Conservation (phyloP, 2,113 vertebrate species). For the Silurus glanis region DNA sequence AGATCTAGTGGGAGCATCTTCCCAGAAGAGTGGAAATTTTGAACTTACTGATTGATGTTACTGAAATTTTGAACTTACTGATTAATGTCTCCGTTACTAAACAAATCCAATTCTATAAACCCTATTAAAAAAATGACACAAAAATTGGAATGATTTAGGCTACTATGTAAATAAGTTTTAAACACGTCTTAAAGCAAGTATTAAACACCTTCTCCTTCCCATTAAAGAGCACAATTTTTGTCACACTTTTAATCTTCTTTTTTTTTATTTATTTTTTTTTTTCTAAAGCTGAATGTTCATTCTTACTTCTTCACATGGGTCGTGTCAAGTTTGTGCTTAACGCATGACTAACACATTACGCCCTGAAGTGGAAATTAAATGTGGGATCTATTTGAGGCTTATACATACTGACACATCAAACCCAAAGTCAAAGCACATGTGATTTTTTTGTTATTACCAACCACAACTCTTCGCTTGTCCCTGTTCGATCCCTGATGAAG, state of each 20-base stretch:
- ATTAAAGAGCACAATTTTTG: background rate
- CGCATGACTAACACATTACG: conserved; percentile 40
- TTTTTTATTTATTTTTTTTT: too few relatives aligned
- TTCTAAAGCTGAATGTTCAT: background rate
- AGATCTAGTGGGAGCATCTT: too few relatives aligned
- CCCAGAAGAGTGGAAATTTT: too few relatives aligned
- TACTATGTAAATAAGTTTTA: background rate
- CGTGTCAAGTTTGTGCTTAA: conserved; percentile 51
- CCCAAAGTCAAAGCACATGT: conserved; percentile 39
- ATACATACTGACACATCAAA: conserved; percentile 47
- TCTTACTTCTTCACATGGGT: background rate
- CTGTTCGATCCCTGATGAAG: conserved; percentile 63
- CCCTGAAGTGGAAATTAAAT: conserved; percentile 37
- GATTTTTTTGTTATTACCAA: conserved; percentile 58
- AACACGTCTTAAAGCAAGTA: background rate
- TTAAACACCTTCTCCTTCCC: background rate
- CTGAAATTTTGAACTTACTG: too few relatives aligned
- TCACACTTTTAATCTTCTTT: too few relatives aligned
- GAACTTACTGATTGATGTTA: too few relatives aligned
- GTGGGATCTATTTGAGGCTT: conserved; percentile 36
- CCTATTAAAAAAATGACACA: too few relatives aligned
- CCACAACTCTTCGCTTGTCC: conserved; percentile 57
- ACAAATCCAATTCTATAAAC: too few relatives aligned
- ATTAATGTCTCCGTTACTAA: too few relatives aligned
- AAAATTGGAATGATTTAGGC: background rate